phyloP scores from a whole-genome alignment of 2,797 vertebrate genomes.

The Schizopygopsis pylzovi region DNA sequence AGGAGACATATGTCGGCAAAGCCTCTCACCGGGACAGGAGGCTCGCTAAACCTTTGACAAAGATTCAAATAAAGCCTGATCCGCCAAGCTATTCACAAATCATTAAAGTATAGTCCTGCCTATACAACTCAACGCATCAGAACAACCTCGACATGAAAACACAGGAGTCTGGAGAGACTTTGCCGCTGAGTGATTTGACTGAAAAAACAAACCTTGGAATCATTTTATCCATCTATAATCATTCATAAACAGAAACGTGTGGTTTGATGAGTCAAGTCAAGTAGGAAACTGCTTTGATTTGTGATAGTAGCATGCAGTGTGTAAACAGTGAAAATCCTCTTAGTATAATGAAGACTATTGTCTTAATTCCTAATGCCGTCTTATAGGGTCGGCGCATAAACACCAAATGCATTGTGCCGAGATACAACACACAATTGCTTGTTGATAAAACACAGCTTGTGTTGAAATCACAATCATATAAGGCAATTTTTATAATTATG shows the following conservation, averaged over 20 bases:
- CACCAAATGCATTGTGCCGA: neutral
- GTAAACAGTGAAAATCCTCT: slow-evolving; percentile 48
- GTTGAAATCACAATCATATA: neutral
- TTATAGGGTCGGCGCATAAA: slow-evolving; percentile 23
- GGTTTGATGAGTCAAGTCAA: slow-evolving; percentile 10
- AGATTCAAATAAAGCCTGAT: slow-evolving; percentile 75
- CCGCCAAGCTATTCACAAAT: slow-evolving; percentile 66
- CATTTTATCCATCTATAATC: neutral
- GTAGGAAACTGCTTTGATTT: slow-evolving; percentile 46
- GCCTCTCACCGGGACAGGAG: slow-evolving; percentile 75
- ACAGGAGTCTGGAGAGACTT: neutral
- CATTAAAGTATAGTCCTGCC: slow-evolving; percentile 58
- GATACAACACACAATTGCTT: neutral
- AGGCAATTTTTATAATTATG: neutral
- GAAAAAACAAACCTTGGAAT: neutral
- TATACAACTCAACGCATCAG: neutral
- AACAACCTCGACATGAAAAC: slow-evolving; percentile 4
- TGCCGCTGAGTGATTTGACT: neutral
- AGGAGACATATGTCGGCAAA: slow-evolving; percentile 81
- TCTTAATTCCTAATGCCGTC: slow-evolving; percentile 53
- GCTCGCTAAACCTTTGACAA: slow-evolving; percentile 73
- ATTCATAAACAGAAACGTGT: neutral
- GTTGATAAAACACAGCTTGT: neutral
- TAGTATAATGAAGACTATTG: slow-evolving; percentile 49
- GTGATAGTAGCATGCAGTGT: slow-evolving; percentile 14